Conservation (phyloP, 2,797 vertebrate genomes). For the Cynodonichthys magdalenae region DNA sequence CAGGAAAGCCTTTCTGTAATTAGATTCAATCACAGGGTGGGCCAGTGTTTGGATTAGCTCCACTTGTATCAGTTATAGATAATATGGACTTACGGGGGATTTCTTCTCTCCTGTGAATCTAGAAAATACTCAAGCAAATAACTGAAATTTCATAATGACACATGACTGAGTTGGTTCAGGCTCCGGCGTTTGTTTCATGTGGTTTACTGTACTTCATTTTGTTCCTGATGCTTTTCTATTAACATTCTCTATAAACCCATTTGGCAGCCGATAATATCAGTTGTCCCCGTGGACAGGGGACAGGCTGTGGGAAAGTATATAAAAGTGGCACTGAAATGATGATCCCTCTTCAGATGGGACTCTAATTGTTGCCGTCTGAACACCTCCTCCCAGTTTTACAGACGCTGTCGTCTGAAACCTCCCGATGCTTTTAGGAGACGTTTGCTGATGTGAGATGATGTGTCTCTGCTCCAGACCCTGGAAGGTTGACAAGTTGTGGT, state of each 20-base stretch:
- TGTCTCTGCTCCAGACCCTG: constrained; percentile 25
- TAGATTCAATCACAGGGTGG: constrained; percentile 84
- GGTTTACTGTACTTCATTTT: constrained; percentile 25
- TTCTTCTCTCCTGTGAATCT: constrained; percentile 40
- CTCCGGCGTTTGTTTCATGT: constrained; percentile 2
- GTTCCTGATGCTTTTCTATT: constrained; percentile 55
- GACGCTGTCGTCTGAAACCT: constrained; percentile 59
- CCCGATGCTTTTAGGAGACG: constrained; percentile 34
- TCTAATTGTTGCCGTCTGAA: constrained; percentile 77
- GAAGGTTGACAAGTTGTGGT: constrained; percentile 14
- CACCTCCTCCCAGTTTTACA: constrained; percentile 74
- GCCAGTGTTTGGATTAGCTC: constrained; percentile 82
- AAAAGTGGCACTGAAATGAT: constrained; percentile 76
- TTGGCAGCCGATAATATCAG: constrained; percentile 78
- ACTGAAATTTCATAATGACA: constrained; percentile 28
- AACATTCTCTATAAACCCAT: constrained; percentile 74
- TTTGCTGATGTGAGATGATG: constrained; percentile 40
- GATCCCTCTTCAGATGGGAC: constrained; percentile 79
- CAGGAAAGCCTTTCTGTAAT: constrained; percentile 75
- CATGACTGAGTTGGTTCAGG: not conserved
- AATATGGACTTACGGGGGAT: constrained; percentile 63
- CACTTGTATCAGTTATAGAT: constrained; percentile 80
- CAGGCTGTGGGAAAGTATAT: constrained; percentile 86
- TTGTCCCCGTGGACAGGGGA: constrained; percentile 72
- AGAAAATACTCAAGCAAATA: constrained; percentile 33